A percentile compares a stretch with the other conserved stretches of the same genome.
phyloP scores from a whole-genome alignment of 2,113 vertebrate species.

The Chaenocephalus aceratus region DNA sequence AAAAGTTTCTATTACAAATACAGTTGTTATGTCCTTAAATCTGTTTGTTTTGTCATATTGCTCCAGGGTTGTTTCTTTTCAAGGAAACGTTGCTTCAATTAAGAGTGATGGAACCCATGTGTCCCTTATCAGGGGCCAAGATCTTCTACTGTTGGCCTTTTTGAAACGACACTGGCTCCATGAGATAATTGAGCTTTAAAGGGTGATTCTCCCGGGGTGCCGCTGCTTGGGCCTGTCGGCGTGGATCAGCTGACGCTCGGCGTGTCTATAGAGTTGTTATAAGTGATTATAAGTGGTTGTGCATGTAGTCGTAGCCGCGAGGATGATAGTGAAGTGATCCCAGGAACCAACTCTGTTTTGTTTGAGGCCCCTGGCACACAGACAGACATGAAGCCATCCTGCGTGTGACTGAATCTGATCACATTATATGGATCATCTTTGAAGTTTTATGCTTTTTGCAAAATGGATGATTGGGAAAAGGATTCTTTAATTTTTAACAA shows the following conservation, averaged over 20 bases:
- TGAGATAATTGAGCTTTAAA: slow-evolving; percentile 79
- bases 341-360: slow-evolving; percentile 39
- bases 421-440: slow-evolving; percentile 57
- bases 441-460: slow-evolving; percentile 42
- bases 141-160: slow-evolving; percentile 80
- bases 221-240: slow-evolving; percentile 62
- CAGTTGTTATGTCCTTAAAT: slow-evolving; percentile 79
- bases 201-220: slow-evolving; percentile 74
- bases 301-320: slow-evolving; percentile 64
- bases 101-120: slow-evolving; percentile 84
- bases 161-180: slow-evolving; percentile 77
- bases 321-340: slow-evolving; percentile 63
- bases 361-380: slow-evolving; percentile 55
- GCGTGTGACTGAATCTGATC: slow-evolving; percentile 60
- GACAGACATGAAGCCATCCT: slow-evolving; percentile 23
- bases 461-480: background rate
- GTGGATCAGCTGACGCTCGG: slow-evolving; percentile 73
- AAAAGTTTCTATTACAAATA: slow-evolving; percentile 72
- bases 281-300: slow-evolving; percentile 72
- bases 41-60: slow-evolving; percentile 81
- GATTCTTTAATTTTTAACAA: background rate
- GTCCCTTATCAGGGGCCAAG: slow-evolving; percentile 77
- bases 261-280: slow-evolving; percentile 63
- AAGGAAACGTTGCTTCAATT: slow-evolving; percentile 83
- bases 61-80: slow-evolving; percentile 75